Evolutionary conservation across 1,140 invertebrate species (phyloP).

Genomic region (Psilanteris sp.): DNA sequence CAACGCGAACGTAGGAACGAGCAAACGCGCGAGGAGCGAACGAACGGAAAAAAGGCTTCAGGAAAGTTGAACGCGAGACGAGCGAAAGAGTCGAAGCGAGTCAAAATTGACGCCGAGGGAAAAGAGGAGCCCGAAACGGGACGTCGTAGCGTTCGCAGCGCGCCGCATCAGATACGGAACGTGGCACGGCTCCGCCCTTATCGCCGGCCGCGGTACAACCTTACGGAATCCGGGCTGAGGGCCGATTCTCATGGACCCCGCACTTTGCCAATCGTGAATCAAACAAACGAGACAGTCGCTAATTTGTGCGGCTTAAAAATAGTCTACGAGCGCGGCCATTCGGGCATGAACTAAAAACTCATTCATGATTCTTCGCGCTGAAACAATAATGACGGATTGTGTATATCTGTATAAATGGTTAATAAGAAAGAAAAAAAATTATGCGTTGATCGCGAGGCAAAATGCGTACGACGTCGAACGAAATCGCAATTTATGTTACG

Average conservation of each 20-base stretch:
- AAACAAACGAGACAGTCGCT: slow-evolving; percentile 59
- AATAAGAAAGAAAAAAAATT: neutral
- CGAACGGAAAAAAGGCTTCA: slow-evolving; percentile 10
- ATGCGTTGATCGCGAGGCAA: no score
- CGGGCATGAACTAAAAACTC: slow-evolving; percentile 20
- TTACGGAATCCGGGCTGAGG: slow-evolving; percentile 70
- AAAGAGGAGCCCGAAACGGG: slow-evolving; percentile 33
- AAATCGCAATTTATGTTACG: no score
- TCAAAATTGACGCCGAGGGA: neutral
- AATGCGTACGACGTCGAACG: no score
- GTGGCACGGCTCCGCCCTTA: slow-evolving; percentile 68
- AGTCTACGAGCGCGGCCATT: slow-evolving; percentile 3
- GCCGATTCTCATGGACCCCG: slow-evolving; percentile 69
- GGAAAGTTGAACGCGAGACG: slow-evolving; percentile 19
- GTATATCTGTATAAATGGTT: no score
- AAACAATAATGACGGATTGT: no score
- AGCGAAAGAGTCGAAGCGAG: neutral
- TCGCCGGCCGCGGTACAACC: slow-evolving; percentile 54
- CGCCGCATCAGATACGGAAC: slow-evolving; percentile 61
- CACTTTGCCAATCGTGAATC: slow-evolving; percentile 64
- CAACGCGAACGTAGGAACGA: no score
- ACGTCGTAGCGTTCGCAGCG: slow-evolving; percentile 51
- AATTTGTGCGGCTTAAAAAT: slow-evolving; percentile 20
- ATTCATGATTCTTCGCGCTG: slow-evolving; percentile 11
- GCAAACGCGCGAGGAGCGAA: slow-evolving; percentile 16